Evolutionary conservation across 2,888 invertebrate genomes (phyloP).

Genomic region (Diadromus collaris): DNA sequence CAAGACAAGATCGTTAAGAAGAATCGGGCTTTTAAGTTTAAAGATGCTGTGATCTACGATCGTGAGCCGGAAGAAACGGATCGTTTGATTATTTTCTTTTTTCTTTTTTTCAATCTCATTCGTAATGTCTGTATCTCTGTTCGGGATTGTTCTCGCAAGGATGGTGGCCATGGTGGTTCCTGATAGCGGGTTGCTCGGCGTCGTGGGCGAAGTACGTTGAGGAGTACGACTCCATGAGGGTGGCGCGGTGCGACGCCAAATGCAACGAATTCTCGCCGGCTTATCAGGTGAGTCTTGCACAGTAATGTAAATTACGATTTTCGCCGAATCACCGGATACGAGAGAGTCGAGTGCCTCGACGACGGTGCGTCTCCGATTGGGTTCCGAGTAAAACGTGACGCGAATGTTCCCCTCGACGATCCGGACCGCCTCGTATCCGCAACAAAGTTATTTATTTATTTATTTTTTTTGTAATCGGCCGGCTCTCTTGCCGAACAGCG

Average conservation of each 20-base stretch:
- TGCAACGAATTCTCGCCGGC: conserved; percentile 81
- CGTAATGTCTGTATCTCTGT: not conserved
- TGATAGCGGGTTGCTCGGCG: conserved; percentile 70
- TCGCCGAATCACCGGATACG: no score
- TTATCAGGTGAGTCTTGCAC: conserved; percentile 66
- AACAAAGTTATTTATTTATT: not conserved
- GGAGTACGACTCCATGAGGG: conserved; percentile 81
- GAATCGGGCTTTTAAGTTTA: not conserved
- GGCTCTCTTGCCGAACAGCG: not conserved
- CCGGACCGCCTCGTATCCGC: not conserved
- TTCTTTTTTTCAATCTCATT: not conserved
- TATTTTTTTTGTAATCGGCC: not conserved
- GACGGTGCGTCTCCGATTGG: no score
- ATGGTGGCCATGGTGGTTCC: conserved; percentile 73
- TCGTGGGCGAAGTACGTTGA: conserved; percentile 77
- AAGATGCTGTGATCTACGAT: not conserved
- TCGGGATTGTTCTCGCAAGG: conserved; percentile 60
- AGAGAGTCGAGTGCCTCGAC: no score
- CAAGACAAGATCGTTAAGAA: not conserved
- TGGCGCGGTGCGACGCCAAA: conserved; percentile 84
- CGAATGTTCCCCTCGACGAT: not conserved
- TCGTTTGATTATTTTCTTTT: not conserved
- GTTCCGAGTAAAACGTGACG: not conserved
- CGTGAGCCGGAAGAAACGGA: not conserved
- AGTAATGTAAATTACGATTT: no score